These are phyloP conservation scores for Cephalopholis sonnerati DNA, from an alignment of 2,113 vertebrate genomes.

Conservation along the genomic window DNA sequence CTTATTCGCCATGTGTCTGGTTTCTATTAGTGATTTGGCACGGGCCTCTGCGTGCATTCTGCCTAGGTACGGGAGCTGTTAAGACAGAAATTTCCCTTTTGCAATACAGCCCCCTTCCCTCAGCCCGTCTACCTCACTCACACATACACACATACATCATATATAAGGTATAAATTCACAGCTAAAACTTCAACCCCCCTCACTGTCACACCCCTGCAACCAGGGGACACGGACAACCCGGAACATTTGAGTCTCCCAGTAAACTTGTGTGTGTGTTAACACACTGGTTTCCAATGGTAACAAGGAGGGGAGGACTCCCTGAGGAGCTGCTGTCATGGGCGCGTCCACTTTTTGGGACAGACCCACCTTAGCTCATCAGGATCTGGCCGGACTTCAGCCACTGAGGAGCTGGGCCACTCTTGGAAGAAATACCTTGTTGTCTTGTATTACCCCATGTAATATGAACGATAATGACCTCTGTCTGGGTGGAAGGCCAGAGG, in stretches of 20 bases:
- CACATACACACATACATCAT: constrained; percentile 32
- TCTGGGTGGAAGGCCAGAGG: constrained; percentile 12
- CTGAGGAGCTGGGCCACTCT: constrained; percentile 48
- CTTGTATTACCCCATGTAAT: constrained; percentile 52
- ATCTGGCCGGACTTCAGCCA: constrained; percentile 55
- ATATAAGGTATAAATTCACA: constrained; percentile 26
- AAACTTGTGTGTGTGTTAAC: constrained; percentile 54
- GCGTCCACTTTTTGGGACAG: constrained; percentile 53
- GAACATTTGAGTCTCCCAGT: constrained; percentile 74
- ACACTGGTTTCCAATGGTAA: constrained; percentile 76
- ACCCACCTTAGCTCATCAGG: constrained; percentile 64
- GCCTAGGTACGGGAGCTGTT: constrained; percentile 76
- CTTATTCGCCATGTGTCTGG: constrained; percentile 70
- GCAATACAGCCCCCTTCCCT: constrained; percentile 54
- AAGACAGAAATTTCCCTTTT: constrained; percentile 67
- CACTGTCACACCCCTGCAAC: constrained; percentile 28
- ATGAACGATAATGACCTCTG: constrained; percentile 51
- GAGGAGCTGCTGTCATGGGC: constrained; percentile 64
- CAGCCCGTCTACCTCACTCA: constrained; percentile 32
- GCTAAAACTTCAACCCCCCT: constrained; percentile 33
- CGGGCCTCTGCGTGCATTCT: constrained; percentile 59
- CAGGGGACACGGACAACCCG: constrained; percentile 52
- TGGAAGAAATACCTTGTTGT: constrained; percentile 56
- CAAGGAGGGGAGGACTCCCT: constrained; percentile 50
- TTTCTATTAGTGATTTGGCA: constrained; percentile 82